Evolutionary conservation across 2,113 vertebrate genomes (phyloP), one percentile per base, ranked within the genome.

Genomic region (Pterocles gutturalis): DNA sequence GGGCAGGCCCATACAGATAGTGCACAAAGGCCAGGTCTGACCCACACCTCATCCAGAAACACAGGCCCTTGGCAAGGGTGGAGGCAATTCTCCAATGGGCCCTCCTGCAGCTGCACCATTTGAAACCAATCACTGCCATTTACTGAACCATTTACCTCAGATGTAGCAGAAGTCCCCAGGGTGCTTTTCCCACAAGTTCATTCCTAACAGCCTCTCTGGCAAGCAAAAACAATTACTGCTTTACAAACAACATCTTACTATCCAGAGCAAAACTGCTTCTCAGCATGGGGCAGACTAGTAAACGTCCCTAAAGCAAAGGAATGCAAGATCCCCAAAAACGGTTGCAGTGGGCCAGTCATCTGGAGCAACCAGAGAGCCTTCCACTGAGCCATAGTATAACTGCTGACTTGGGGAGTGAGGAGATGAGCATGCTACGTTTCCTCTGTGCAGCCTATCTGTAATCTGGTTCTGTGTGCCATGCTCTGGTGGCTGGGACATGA

Each of bases 191-290:
- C 70, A 41, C n/a, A 87, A 89, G 67, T 79, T 91, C 51, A 17
- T 67, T 93, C 54, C 29, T 79, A 91, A 66, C 10, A 43, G 71
- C 65, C 91, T 85, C 51, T 80, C 90, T 62, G 58, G 55, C 66
- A 90, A 84, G 78, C 55, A 90, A 92, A 97, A 92, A 13, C 46
- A 87, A 91, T 80, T 38, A 43, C n/a, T 70, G 25, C 64, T 66
- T 95, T 69, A 82, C 14, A 84, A 80, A 87, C 20, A 89, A 15
- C 73, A 89, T 51, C 54, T 33, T 28, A 62, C 51, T 75, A 31
- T 43, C 73, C 71, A 65, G 17, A 85, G 38, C 57, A 79, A 91
- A 66, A 93, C 79, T 64, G 2, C 38, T 75, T 66, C 77, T 93
- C 1, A 0, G 61, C 58, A 34, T 62, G 36, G 91, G 48, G 26